These are phyloP conservation scores for Lycocerus yunnanus DNA, from an alignment of 2,888 invertebrate genomes.

Conservation along the genomic window DNA sequence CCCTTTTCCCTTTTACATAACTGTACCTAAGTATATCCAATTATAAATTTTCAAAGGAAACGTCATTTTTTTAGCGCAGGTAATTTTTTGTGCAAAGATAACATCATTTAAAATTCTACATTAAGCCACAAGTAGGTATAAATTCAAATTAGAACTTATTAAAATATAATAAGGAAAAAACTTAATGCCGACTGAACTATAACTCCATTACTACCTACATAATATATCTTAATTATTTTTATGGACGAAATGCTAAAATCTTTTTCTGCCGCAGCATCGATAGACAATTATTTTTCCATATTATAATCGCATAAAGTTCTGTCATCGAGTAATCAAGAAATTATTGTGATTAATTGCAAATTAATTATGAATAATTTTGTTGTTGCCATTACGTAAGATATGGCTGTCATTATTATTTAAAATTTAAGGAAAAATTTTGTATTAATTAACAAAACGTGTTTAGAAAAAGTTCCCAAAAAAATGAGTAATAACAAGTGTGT, in stretches of 20 bases:
- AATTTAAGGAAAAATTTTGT: neutral
- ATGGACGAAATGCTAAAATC: neutral
- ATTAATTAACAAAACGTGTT: neutral
- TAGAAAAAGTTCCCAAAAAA: neutral
- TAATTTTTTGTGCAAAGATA: neutral
- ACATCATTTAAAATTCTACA: slow-evolving; percentile 1
- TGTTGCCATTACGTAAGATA: neutral
- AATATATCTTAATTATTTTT: slow-evolving; percentile 7
- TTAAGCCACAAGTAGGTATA: neutral
- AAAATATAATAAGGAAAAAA: slow-evolving; percentile 12
- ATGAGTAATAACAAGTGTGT: neutral
- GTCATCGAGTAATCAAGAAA: neutral
- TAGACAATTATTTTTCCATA: neutral
- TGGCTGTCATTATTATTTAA: neutral
- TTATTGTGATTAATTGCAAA: neutral
- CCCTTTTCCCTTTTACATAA: slow-evolving; percentile 7
- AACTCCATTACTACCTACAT: slow-evolving; percentile 2
- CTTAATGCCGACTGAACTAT: neutral
- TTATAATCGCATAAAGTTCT: neutral
- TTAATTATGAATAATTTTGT: neutral
- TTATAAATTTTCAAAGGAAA: slow-evolving; percentile 19
- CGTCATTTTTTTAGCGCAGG: slow-evolving; percentile 2
- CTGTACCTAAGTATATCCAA: slow-evolving; percentile 2
- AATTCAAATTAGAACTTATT: slow-evolving; percentile 15
- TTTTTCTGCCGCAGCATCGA: neutral